Evolutionary conservation across 2,797 vertebrate species (phyloP), one percentile per base, ranked within the genome.

Genomic region (Pteropus rufus): DNA sequence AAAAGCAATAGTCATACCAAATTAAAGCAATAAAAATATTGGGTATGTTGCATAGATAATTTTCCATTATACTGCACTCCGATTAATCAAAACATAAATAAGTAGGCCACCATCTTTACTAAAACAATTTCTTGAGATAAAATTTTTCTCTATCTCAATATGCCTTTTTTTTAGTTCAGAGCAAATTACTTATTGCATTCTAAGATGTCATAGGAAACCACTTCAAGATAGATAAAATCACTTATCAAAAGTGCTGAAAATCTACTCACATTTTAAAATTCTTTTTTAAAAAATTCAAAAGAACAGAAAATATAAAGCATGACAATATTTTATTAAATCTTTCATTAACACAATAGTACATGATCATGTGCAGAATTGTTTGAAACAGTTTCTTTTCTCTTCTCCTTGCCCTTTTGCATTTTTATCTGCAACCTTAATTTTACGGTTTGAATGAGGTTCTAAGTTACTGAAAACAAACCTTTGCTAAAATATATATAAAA

Each of bases 321-420:
- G 29, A 21, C 5, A 46, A 31, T 76, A 7, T 15, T 24, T 64
- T 85, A 46, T 16, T n/a, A 46, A 75, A 65, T 36, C 1, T 41
- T 76, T 23, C 10, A n/a, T 36, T 90, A 58, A 3, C 5, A 16
- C 18, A 69, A 4, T 8, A 4, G 24, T 16, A 56, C 12, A 24
- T 70, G 23, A 60, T 96, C 97, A 98, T 99, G 99, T 97, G 99
- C 99, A 98, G 97, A 99, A 99, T 90, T 99, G 99, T 95, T 99
- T 99, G 99, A 98, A 99, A 99, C 96, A 98, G 98, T 99, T 99
- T 0, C 96, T 99, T 98, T 99, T 99, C 95, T 99, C 99, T 88
- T 99, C 99, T 65, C 99, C 99, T 98, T 99, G 98, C 26, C 99
- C 99, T 98, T 99, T 99, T 88, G 99, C 99, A 84, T 99, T 99